phyloP scores from a whole-genome alignment of 2,888 invertebrate genomes.

The Atherix ibis region DNA sequence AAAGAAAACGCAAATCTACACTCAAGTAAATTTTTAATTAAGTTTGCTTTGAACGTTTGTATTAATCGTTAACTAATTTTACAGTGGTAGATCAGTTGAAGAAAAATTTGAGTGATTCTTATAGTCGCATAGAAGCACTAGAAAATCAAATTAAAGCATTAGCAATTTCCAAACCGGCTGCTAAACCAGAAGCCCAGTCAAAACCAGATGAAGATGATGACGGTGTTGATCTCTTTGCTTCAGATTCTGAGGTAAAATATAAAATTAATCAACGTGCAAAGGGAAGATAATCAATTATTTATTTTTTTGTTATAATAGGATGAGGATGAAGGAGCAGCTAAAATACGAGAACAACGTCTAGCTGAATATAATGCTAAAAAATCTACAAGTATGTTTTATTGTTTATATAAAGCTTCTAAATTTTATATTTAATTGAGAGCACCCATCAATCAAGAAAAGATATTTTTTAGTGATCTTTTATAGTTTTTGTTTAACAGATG shows the following conservation, averaged over 20 bases:
- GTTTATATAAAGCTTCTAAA: too few species aligned
- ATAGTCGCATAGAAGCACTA: slow-evolving; percentile 24
- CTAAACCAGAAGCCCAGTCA: slow-evolving; percentile 12
- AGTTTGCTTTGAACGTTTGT: slow-evolving; percentile 6
- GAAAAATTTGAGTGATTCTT: slow-evolving; percentile 21
- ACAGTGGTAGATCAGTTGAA: slow-evolving; percentile 25
- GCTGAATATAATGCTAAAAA: slow-evolving; percentile 85
- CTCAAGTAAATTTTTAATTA: slow-evolving; percentile 23
- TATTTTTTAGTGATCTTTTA: slow-evolving; percentile 19
- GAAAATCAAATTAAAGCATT: slow-evolving; percentile 16
- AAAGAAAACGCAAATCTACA: slow-evolving; percentile 40
- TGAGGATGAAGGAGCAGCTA: slow-evolving; percentile 56
- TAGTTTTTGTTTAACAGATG: too few species aligned
- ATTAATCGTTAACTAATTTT: too few species aligned
- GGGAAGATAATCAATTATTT: background rate
- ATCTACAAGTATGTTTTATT: slow-evolving; percentile 50
- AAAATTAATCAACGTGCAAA: background rate
- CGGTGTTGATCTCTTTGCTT: slow-evolving; percentile 67
- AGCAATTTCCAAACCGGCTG: slow-evolving; percentile 1
- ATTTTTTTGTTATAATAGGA: slow-evolving; percentile 22
- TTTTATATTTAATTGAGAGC: too few species aligned
- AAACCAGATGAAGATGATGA: slow-evolving; percentile 44
- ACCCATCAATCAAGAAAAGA: too few species aligned
- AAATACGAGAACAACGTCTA: slow-evolving; percentile 68
- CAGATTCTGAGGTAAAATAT: slow-evolving; percentile 48